Conservation (phyloP, 53 echinoderm and acorn worm genomes). For the Actinopyga echinites region DNA sequence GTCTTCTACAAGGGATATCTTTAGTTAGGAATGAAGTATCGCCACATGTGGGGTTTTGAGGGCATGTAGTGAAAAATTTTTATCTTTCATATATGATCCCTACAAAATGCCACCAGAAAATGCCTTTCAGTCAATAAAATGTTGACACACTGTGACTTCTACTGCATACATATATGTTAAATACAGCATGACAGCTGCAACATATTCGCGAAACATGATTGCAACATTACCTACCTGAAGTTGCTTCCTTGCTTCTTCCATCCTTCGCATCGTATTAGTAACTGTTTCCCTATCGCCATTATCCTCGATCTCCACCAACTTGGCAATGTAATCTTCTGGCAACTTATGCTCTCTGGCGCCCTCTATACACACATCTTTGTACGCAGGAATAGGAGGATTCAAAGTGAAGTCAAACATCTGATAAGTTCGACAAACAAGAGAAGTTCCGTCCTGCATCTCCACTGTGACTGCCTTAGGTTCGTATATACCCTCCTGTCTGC, state of each 20-base stretch:
- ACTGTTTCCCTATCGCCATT: slow-evolving; percentile 8
- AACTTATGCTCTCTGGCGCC: slow-evolving; percentile 21
- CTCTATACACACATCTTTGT: not conserved
- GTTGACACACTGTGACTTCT: too few species aligned
- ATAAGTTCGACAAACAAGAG: slow-evolving; percentile 1
- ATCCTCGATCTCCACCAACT: slow-evolving; percentile 13
- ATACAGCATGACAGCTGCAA: too few species aligned
- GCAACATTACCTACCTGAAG: too few species aligned
- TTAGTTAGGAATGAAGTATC: too few species aligned
- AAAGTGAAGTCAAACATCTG: not conserved
- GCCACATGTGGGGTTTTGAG: too few species aligned
- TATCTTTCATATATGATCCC: too few species aligned
- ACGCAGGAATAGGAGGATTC: not conserved
- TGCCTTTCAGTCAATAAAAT: too few species aligned
- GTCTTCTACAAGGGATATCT: too few species aligned
- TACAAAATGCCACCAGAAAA: too few species aligned
- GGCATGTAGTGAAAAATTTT: too few species aligned
- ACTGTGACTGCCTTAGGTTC: not conserved
- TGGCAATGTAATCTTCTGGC: slow-evolving; percentile 7
- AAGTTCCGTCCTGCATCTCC: not conserved
- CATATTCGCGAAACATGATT: too few species aligned
- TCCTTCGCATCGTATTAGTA: not conserved
- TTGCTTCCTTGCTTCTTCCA: not conserved
- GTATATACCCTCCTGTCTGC: slow-evolving; percentile 7
- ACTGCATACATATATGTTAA: too few species aligned